phyloP scores from a whole-genome alignment of 2,113 vertebrate genomes.

The Pungitius pungitius region DNA sequence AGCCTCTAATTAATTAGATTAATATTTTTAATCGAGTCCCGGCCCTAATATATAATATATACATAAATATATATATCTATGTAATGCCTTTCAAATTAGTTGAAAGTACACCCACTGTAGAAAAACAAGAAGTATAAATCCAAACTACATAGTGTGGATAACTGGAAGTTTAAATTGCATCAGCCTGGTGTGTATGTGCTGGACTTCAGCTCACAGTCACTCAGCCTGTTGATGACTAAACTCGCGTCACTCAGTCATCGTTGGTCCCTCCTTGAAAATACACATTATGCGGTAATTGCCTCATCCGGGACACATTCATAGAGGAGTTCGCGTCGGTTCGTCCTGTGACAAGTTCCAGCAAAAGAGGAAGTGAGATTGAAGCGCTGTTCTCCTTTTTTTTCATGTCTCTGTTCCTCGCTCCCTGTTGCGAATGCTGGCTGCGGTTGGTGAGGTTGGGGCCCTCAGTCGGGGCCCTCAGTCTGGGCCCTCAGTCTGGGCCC shows the following conservation, averaged over 20 bases:
- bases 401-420: not conserved
- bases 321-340: not conserved
- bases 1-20: too few relatives aligned
- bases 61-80: too few relatives aligned
- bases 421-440: not conserved
- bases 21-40: too few relatives aligned
- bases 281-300: conserved; percentile 9
- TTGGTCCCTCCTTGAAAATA: not conserved
- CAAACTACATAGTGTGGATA: too few relatives aligned
- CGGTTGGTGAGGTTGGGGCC: not conserved
- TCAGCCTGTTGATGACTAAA: too few relatives aligned
- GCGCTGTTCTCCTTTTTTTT: not conserved
- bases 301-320: not conserved
- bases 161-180: not conserved
- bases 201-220: not conserved
- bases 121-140: too few relatives aligned
- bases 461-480: conserved; percentile 49
- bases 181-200: not conserved
- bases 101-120: not conserved
- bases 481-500: conserved; percentile 31
- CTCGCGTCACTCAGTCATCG: too few relatives aligned
- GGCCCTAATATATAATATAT: too few relatives aligned
- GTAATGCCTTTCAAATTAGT: not conserved
- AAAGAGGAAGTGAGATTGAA: conserved; percentile 9
- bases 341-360: not conserved